Base-by-base conservation (phyloP, 2,113 vertebrate species). In the Tragulus kanchil region DNA sequence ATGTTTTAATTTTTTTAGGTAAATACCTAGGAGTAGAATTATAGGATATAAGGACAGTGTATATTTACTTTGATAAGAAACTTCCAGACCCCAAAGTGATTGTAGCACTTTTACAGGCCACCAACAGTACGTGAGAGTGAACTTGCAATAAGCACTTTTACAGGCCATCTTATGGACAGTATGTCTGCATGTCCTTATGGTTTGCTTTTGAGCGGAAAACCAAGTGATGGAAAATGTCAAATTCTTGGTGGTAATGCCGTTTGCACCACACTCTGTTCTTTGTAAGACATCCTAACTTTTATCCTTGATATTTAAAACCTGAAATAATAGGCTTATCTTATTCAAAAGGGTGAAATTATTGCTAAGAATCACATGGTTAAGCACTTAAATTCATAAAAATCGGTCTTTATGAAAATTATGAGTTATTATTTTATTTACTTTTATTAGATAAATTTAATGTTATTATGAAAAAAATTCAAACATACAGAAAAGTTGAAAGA, bases 171-270 rank as follows among this genome's bases (percentile, higher is more conserved):
- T n/a, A n/a, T 59, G 52, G 62, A 79, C 64, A 84, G 73, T 87
- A 58, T 79, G 91, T 96, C 75, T 90, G 8, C 45, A 17, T 50
- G 10, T 93, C 42, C 54, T 78, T 64, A 64, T 42, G 54, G 92
- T 75, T 95, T 75, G 89, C 61, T n/a, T 95, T 96, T 59, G 42
- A 95, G 17, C 61, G 2, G 65, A 92, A 93, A 91, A 50, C 82
- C 58, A 89, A 67, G 25, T 93, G 79, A 85, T 8, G 21, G 28
- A 79, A 83, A 79, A 73, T 3, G 17, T 85, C 67, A 84, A 15
- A 61, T 85, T 90, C 23, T 65, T 61, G 10, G 31, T 56, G 48
- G 81, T 71, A 54, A 26, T 73, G 50, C 89, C 93, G 71, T 83
- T 89, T 93, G 59, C 28, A 86, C 59, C 50, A 73, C 5, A 61